A percentile compares a stretch with the other conserved stretches of the same genome.
phyloP scores from a whole-genome alignment of 2,113 vertebrate species.

The Piprites chloris region DNA sequence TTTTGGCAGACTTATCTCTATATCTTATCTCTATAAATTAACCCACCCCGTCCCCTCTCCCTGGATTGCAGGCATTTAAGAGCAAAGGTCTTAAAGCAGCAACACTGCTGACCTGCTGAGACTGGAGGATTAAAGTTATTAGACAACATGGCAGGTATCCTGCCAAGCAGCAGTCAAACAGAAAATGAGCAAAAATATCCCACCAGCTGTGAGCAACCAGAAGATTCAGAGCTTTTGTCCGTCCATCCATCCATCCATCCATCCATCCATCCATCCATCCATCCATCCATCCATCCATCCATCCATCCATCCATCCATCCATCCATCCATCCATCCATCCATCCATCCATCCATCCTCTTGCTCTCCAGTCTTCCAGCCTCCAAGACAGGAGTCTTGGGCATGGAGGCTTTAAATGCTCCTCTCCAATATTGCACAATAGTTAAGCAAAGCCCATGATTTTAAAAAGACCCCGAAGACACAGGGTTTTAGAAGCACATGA shows the following conservation, averaged over 20 bases:
- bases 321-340: neutral
- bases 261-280: neutral
- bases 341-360: neutral
- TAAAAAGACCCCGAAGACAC: neutral
- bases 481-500: neutral
- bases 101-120: neutral
- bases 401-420: neutral
- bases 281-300: neutral
- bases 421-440: neutral
- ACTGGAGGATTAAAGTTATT: neutral
- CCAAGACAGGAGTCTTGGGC: neutral
- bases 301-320: neutral
- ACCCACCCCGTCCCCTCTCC: neutral
- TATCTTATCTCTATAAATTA: neutral
- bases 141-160: neutral
- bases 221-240: neutral
- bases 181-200: neutral
- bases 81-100: slow-evolving; percentile 7
- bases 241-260: too few species aligned
- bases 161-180: neutral
- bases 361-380: neutral
- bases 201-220: neutral
- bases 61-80: neutral
- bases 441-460: neutral
- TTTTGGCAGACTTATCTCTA: slow-evolving; percentile 15